phyloP scores from a whole-genome alignment of 1,140 invertebrate genomes.

The Heliconius hewitsoni region DNA sequence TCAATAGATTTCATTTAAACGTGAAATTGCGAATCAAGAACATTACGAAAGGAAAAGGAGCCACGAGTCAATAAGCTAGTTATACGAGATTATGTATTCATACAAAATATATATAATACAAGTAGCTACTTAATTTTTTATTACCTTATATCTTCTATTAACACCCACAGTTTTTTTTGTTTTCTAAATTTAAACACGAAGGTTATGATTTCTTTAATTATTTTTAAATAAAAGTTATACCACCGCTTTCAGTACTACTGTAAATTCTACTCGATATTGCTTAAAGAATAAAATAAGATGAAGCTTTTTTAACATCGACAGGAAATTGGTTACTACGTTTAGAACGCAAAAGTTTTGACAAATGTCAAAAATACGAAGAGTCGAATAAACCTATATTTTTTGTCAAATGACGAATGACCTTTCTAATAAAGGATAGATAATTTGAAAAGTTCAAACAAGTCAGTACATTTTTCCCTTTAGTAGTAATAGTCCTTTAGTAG shows the following conservation, averaged over 20 bases:
- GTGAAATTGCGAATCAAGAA: neutral
- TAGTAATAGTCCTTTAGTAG: too few relatives aligned
- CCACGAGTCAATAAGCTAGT: neutral
- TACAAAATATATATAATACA: too few relatives aligned
- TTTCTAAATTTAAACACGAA: too few relatives aligned
- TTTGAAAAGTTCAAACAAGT: neutral
- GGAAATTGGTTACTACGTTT: neutral
- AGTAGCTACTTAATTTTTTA: too few relatives aligned
- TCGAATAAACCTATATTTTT: slow-evolving; percentile 1
- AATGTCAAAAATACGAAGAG: neutral
- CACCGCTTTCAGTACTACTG: too few relatives aligned
- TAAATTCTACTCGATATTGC: too few relatives aligned
- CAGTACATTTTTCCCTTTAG: too few relatives aligned
- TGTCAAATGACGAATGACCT: neutral
- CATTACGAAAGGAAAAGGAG: neutral
- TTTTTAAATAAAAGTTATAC: too few relatives aligned
- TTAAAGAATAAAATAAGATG: neutral
- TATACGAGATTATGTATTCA: neutral
- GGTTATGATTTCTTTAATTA: too few relatives aligned
- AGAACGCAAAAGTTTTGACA: neutral
- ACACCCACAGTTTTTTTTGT: too few relatives aligned
- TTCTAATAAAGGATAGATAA: neutral
- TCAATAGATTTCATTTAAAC: slow-evolving; percentile 1
- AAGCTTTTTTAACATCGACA: neutral
- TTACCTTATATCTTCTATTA: too few relatives aligned